These are phyloP conservation scores for Apodemia hepburni DNA, from an alignment of 2,888 invertebrate species.

Conservation along the genomic window DNA sequence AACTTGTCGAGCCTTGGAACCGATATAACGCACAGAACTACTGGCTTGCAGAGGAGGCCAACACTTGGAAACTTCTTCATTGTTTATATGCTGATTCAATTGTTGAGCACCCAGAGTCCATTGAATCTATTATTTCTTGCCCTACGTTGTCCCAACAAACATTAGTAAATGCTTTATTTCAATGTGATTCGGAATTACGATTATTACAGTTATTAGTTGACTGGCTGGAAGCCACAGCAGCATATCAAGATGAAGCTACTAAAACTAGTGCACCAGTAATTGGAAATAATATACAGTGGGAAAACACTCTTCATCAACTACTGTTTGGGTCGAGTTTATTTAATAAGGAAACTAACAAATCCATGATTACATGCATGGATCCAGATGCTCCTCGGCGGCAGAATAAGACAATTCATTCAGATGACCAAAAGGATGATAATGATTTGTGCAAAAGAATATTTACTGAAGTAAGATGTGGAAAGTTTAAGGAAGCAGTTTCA, in stretches of 20 bases:
- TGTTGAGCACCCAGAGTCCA: constrained; percentile 76
- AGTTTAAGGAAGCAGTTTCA: constrained; percentile 90
- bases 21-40: constrained; percentile 66
- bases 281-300: constrained; percentile 90
- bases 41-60: constrained; percentile 90
- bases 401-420: constrained; percentile 88
- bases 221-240: constrained; percentile 94
- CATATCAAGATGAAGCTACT: constrained; percentile 86
- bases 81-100: constrained; percentile 91
- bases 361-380: constrained; percentile 86
- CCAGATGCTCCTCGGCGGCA: constrained; percentile 94
- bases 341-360: constrained; percentile 62
- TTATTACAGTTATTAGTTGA: constrained; percentile 93
- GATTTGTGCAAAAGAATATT: constrained; percentile 82
- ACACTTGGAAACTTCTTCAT: constrained; percentile 93
- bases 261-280: constrained; percentile 65
- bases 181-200: constrained; percentile 78
- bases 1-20: constrained; percentile 72
- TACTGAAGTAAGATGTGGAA: constrained; percentile 90
- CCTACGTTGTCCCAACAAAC: constrained; percentile 61
- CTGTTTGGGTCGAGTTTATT: constrained; percentile 73
- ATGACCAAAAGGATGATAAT: constrained; percentile 90
- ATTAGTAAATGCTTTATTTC: constrained; percentile 59
- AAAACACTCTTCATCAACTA: constrained; percentile 92
- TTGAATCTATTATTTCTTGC: constrained; percentile 63